Conservation (phyloP, 64 coral and sea anemone species). For the Catalaphyllia jardinei region DNA sequence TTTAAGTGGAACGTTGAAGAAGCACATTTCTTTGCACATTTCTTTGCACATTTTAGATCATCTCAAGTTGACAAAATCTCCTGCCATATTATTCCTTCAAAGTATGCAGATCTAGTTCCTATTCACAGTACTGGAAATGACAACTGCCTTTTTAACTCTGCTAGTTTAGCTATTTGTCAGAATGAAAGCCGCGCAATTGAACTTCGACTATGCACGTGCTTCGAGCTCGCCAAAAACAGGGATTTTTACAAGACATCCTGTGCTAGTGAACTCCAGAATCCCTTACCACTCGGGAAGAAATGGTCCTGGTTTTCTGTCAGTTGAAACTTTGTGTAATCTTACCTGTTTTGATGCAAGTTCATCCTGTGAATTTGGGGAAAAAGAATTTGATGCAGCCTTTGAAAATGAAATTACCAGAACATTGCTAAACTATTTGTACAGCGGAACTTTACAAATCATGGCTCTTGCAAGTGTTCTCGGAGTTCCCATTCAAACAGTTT, state of each 20-base stretch:
- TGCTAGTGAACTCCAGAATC: too few species aligned
- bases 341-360: neutral
- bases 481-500: conserved; percentile 53
- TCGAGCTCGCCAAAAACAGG: too few species aligned
- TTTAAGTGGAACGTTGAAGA: neutral
- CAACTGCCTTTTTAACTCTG: too few species aligned
- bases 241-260: too few species aligned
- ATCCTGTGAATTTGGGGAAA: neutral
- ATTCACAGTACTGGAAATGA: neutral
- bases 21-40: neutral
- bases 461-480: conserved; percentile 52
- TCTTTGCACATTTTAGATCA: conserved; percentile 4
- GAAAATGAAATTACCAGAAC: conserved; percentile 10
- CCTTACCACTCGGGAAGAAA: too few species aligned
- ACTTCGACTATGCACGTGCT: too few species aligned
- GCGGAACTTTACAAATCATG: conserved; percentile 28
- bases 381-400: conserved; percentile 15
- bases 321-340: conserved; percentile 6
- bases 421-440: neutral
- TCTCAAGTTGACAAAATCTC: conserved; percentile 8
- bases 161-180: too few species aligned
- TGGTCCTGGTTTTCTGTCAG: neutral
- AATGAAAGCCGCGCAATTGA: too few species aligned
- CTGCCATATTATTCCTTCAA: neutral
- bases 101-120: too few species aligned